Conservation (phyloP, 2,797 vertebrate species). For the Coregonus sp. region DNA sequence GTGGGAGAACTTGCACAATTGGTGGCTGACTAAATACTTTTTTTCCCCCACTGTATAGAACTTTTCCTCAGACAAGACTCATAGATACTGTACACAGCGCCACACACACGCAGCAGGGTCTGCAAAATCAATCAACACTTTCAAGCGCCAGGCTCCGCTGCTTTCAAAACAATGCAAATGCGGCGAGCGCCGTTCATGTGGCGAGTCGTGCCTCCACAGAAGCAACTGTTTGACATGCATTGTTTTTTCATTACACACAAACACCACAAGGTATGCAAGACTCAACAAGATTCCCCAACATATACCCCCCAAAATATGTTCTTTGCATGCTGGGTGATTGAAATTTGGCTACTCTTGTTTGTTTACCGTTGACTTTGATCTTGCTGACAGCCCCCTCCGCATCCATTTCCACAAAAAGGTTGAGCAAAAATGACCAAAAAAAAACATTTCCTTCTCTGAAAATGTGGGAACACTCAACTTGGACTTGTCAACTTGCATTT, state of each 20-base stretch:
- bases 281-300: not conserved
- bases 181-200: not conserved
- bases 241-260: conserved; percentile 6
- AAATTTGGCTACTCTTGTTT: not conserved
- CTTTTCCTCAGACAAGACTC: not conserved
- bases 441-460: not conserved
- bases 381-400: not conserved
- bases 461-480: conserved; percentile 19
- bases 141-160: conserved; percentile 1
- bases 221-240: conserved; percentile 11
- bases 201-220: not conserved
- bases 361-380: not conserved
- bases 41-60: too few species aligned
- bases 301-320: not conserved
- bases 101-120: conserved; percentile 11
- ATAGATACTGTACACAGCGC: not conserved
- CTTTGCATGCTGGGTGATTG: not conserved
- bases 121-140: conserved; percentile 19
- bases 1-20: too few species aligned
- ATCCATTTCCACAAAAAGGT: too few species aligned
- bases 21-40: too few species aligned
- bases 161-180: conserved; percentile 26
- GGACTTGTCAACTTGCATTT: conserved; percentile 21
- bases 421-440: too few species aligned
- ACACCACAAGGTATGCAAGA: not conserved